Evolutionary conservation across 2,797 vertebrate genomes (phyloP).

Genomic region (Peromyscus nudipes): DNA sequence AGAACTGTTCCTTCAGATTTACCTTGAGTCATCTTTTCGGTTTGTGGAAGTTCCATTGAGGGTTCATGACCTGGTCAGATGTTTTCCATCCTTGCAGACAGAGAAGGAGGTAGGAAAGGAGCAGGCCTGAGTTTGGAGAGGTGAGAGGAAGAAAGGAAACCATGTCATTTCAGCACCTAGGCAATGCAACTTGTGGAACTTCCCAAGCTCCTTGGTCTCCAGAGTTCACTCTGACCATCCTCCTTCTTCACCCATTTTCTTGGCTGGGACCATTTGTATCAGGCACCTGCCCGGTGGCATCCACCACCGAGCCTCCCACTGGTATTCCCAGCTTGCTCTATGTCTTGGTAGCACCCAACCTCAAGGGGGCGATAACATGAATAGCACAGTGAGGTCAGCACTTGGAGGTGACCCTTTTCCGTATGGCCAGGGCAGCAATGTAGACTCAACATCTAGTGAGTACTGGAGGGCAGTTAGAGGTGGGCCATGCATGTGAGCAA

Average conservation of each 20-base stretch:
- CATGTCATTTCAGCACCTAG: neutral
- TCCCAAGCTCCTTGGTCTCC: neutral
- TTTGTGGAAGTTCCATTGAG: neutral
- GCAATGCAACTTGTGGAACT: neutral
- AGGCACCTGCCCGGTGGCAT: neutral
- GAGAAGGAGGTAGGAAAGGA: neutral
- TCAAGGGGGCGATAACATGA: neutral
- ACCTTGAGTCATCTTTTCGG: neutral
- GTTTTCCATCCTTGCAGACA: neutral
- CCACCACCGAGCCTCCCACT: neutral
- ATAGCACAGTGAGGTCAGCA: neutral
- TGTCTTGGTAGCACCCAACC: neutral
- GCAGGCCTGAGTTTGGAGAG: neutral
- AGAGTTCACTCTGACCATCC: accelerated
- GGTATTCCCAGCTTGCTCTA: neutral
- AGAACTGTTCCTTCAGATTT: neutral
- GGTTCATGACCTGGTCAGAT: neutral
- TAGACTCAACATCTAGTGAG: neutral
- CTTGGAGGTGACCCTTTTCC: neutral
- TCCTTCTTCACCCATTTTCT: neutral
- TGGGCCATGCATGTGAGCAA: neutral
- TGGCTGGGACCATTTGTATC: neutral
- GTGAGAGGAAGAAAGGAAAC: neutral
- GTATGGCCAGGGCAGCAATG: accelerated
- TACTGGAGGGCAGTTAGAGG: neutral